phyloP scores from a whole-genome alignment of 2,888 invertebrate species.

The Himalopsyche japonica region DNA sequence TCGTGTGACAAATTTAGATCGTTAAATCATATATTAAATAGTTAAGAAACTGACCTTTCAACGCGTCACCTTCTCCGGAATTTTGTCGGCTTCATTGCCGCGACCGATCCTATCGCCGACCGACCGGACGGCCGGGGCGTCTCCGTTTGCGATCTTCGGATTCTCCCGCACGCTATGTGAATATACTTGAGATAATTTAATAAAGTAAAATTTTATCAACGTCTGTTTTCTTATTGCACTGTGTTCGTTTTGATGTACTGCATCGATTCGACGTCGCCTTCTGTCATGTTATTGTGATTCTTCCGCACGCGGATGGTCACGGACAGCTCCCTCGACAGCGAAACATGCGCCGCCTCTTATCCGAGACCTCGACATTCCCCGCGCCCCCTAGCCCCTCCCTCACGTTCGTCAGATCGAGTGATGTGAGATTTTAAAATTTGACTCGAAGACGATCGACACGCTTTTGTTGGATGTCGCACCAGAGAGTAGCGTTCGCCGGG shows the following conservation, averaged over 20 bases:
- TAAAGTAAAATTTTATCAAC: conserved; percentile 36
- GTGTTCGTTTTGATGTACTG: neutral
- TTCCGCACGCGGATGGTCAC: neutral
- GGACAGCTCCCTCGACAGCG: neutral
- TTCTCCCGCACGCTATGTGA: conserved; percentile 32
- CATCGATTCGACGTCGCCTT: neutral
- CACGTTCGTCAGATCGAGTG: neutral
- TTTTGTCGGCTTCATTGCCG: neutral
- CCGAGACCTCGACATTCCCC: neutral
- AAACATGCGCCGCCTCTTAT: neutral
- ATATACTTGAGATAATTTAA: conserved; percentile 31
- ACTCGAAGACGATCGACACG: neutral
- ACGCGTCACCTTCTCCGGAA: neutral
- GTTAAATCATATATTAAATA: conserved; percentile 23
- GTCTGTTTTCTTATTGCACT: conserved; percentile 36
- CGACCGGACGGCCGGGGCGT: neutral
- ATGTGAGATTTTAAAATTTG: neutral
- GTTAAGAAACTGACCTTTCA: conserved; percentile 25
- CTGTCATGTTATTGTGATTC: neutral
- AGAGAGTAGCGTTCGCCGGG: neutral
- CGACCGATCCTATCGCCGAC: neutral
- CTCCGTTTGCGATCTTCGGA: conserved; percentile 9
- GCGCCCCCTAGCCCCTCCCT: neutral
- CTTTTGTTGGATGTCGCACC: neutral
- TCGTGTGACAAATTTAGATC: conserved; percentile 30